Conservation (phyloP, 2,797 vertebrate species). For the Streptopelia turtur region DNA sequence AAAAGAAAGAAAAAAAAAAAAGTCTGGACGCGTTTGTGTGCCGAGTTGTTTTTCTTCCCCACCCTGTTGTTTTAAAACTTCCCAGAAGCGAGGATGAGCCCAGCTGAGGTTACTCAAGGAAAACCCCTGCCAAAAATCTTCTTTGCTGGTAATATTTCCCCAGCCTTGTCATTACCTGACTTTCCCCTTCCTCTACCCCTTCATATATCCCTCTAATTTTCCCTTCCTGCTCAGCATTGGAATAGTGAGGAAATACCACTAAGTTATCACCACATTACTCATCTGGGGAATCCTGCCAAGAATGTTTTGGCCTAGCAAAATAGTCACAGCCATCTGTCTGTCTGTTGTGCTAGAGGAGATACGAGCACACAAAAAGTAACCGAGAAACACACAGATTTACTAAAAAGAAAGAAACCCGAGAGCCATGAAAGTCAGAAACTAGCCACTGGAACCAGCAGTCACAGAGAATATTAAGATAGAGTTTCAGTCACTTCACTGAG, state of each 20-base stretch:
- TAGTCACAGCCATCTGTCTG: constrained; percentile 16
- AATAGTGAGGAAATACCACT: not conserved
- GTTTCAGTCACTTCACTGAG: not conserved
- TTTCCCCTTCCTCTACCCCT: not conserved
- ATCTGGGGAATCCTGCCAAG: constrained; percentile 10
- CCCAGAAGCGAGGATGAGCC: constrained; percentile 6
- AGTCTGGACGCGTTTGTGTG: not conserved
- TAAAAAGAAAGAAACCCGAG: not conserved
- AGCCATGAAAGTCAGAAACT: not conserved
- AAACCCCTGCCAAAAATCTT: not conserved
- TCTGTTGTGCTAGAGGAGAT: constrained; percentile 13
- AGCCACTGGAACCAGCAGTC: not conserved
- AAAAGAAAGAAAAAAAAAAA: not conserved
- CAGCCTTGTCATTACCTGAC: not conserved
- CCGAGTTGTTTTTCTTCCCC: not conserved
- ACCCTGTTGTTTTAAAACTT: not conserved
- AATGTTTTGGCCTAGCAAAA: constrained; percentile 38
- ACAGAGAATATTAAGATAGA: not conserved
- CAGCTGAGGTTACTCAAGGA: not conserved
- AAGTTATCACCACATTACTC: constrained; percentile 26
- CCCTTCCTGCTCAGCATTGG: not conserved
- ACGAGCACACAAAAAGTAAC: not conserved
- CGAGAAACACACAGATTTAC: not conserved
- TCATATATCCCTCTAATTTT: constrained; percentile 15
- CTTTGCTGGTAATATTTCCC: not conserved